These are phyloP conservation scores for Sebastes itinus DNA, from an alignment of 2,797 vertebrate genomes.

Conservation along the genomic window DNA sequence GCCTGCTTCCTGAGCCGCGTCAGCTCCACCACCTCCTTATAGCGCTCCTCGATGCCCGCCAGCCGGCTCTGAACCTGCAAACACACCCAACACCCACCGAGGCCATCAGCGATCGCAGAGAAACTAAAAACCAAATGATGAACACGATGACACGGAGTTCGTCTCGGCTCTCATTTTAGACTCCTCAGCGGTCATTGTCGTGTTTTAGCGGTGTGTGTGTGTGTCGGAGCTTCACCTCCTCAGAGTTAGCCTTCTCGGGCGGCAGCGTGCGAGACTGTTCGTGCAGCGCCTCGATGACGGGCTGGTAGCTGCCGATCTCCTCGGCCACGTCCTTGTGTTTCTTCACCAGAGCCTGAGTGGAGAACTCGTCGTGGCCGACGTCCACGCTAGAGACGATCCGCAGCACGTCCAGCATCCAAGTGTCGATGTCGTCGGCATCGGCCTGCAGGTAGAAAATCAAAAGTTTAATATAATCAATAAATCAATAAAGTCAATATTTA, in stretches of 20 bases:
- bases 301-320: conserved; percentile 92
- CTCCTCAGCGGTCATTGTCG: too few relatives aligned
- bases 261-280: conserved; percentile 90
- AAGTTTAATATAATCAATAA: background rate
- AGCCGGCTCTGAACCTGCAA: conserved; percentile 85
- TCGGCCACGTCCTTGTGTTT: conserved; percentile 98
- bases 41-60: conserved; percentile 94
- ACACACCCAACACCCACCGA: background rate
- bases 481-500: background rate
- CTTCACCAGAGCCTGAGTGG: conserved; percentile 95
- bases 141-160: background rate
- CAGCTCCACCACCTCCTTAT: conserved; percentile 93
- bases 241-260: conserved; percentile 80
- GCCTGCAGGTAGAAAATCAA: conserved; percentile 57
- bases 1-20: conserved; percentile 93
- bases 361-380: conserved; percentile 97
- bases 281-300: conserved; percentile 90
- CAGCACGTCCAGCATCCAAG: conserved; percentile 97
- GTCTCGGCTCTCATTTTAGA: background rate
- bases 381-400: conserved; percentile 95
- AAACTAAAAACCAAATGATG: too few relatives aligned
- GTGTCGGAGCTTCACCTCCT: conserved; percentile 67
- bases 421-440: conserved; percentile 93
- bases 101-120: background rate
- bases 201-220: background rate